Percentiles rank a stretch among this genome's conserved stretches.
phyloP scores from a whole-genome alignment of 2,888 invertebrate species.

The Podabrus alpinus region DNA sequence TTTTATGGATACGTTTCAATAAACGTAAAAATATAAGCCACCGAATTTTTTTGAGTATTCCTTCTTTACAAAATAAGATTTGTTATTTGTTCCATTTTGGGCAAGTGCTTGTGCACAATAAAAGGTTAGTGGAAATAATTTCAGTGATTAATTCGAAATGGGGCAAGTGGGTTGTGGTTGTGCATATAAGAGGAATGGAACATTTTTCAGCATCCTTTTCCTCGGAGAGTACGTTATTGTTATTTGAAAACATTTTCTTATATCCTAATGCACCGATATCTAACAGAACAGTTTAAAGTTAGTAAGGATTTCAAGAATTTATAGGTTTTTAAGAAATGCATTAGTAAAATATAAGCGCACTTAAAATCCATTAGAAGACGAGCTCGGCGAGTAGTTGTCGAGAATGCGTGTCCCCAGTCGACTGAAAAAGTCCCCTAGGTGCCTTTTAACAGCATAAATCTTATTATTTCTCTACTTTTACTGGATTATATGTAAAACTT shows the following conservation, averaged over 20 bases:
- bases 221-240: conserved; percentile 37
- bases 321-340: conserved; percentile 48
- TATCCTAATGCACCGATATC: conserved; percentile 37
- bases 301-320: conserved; percentile 41
- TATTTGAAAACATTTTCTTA: conserved; percentile 42
- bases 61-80: conserved; percentile 2
- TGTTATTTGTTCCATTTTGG: background rate
- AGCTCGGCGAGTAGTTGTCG: conserved; percentile 36
- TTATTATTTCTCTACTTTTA: conserved; percentile 35
- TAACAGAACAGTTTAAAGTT: conserved; percentile 36
- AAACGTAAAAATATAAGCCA: conserved; percentile 40
- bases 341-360: conserved; percentile 47
- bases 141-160: background rate
- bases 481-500: conserved; percentile 20
- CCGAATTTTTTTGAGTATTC: conserved; percentile 7
- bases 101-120: background rate
- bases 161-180: background rate
- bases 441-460: conserved; percentile 40
- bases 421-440: conserved; percentile 35
- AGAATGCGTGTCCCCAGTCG: conserved; percentile 28
- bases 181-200: background rate
- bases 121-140: background rate
- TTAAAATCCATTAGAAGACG: conserved; percentile 47
- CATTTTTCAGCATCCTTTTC: background rate
- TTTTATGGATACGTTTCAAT: conserved; percentile 42